Evolutionary conservation across 2,888 invertebrate genomes (phyloP), one percentile per base, ranked within the genome.

Genomic region (Noctua janthina): DNA sequence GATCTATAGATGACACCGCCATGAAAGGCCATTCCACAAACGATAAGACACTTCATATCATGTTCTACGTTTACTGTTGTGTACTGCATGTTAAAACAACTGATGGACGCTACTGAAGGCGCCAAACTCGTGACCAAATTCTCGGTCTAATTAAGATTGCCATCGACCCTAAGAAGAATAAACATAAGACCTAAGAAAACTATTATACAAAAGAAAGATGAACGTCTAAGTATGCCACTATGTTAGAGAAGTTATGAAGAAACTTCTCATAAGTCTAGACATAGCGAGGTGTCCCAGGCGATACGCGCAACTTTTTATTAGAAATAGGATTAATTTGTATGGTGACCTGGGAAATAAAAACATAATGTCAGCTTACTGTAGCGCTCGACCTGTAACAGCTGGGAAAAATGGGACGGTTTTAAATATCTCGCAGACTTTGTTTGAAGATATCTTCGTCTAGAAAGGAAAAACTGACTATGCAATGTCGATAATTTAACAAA

Each of bases 261-360:
- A 75, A 75, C 29, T 85, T 77, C 56, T 82, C 72, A 76, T 86
- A 78, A 79, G 70, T 68, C 83, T 75, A 77, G 78, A 74, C 43
- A 71, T n/a, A 67, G 17, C 43, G 64, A 8, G 17, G 51, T 29
- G 49, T 73, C 79, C n/a, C 72, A 64, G 73, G 64, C 13, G 70
- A 23, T 54, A 54, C 29, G 46, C 29, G 59, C 46, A 56, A 82
- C 46, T 78, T 76, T 85, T 74, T 79, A 88, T 82, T 76, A 76
- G 70, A 88, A 75, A 70, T 64, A 75, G 66, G 56, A 86, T 85
- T 88, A 70, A 77, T 74, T 74, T 88, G 66, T 75, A 85, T 78
- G 59, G 72, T 39, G 72, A 49, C 64, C 49, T 13, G 46, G 66
- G 35, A 69, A 78, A 85, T 78, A 73, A 81, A 76, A 78, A 74